Evolutionary conservation across 2,113 vertebrate genomes (phyloP).

Genomic region (Electrona antarctica): DNA sequence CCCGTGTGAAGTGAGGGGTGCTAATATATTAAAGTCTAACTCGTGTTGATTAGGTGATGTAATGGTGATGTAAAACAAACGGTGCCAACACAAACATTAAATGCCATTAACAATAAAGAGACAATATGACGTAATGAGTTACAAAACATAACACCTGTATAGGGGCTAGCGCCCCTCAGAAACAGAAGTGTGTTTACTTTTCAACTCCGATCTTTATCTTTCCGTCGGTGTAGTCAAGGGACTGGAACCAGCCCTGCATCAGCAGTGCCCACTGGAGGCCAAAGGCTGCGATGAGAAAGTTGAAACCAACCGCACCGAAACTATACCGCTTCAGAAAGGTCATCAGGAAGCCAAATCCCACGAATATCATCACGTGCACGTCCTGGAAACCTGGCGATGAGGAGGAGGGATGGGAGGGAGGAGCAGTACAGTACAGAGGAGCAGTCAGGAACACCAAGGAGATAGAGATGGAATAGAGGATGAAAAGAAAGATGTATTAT

Average conservation of each 20-base stretch:
- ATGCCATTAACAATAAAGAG: no score
- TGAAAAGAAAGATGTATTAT: not conserved
- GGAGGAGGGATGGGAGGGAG: not conserved
- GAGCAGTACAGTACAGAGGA: no score
- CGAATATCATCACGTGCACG: conserved; percentile 97
- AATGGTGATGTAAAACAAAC: no score
- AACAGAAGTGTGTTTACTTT: conserved; percentile 74
- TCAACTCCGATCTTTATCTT: conserved; percentile 89
- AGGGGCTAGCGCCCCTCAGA: no score
- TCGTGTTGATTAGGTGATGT: no score
- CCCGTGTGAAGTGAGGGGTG: no score
- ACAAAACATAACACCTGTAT: no score
- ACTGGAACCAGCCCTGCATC: conserved; percentile 96
- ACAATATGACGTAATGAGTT: no score
- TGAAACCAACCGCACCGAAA: conserved; percentile 92
- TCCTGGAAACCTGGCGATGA: conserved; percentile 90
- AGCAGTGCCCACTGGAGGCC: conserved; percentile 96
- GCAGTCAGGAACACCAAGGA: not conserved
- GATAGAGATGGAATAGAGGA: not conserved
- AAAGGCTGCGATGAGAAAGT: conserved; percentile 94
- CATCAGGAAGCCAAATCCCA: conserved; percentile 98
- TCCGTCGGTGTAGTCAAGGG: conserved; percentile 71
- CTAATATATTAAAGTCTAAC: no score
- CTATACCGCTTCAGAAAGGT: conserved; percentile 94
- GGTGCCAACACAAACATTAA: no score